Percentiles rank a stretch among this genome's conserved stretches.
Evolutionary conservation across 2,113 vertebrate genomes (phyloP).

Genomic region (Oreochromis aureus): DNA sequence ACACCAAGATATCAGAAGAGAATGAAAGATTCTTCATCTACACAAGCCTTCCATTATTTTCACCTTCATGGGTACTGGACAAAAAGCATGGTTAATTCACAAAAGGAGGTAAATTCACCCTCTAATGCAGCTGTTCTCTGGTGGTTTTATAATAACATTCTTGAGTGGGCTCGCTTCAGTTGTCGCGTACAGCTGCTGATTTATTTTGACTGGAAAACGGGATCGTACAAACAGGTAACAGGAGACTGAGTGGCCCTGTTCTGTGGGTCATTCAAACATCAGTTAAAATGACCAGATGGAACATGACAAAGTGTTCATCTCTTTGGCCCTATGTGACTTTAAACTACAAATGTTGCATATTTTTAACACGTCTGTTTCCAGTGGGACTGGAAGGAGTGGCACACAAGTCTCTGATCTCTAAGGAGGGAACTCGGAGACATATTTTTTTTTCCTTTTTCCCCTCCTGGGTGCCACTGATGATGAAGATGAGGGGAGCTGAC

Average conservation of each 20-base stretch:
- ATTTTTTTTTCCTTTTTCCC: background rate
- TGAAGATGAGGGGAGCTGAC: slow-evolving; percentile 47
- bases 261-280: background rate
- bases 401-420: background rate
- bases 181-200: background rate
- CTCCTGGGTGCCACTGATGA: background rate
- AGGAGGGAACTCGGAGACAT: background rate
- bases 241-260: background rate
- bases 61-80: background rate
- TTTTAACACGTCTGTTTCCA: slow-evolving; percentile 24
- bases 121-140: background rate
- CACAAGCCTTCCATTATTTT: background rate
- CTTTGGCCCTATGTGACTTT: background rate
- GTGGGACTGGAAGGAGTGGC: slow-evolving; percentile 8
- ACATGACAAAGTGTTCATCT: background rate
- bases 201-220: background rate
- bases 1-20: background rate
- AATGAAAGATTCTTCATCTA: background rate
- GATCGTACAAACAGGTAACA: background rate
- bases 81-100: background rate
- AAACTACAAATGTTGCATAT: slow-evolving; percentile 19
- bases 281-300: slow-evolving; percentile 8
- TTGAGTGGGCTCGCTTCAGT: background rate
- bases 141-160: background rate
- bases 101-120: background rate